Percentiles rank a stretch among this genome's conserved stretches.
Conservation (phyloP, 2,888 invertebrate genomes). For the Coronaproctus castanopsis region DNA sequence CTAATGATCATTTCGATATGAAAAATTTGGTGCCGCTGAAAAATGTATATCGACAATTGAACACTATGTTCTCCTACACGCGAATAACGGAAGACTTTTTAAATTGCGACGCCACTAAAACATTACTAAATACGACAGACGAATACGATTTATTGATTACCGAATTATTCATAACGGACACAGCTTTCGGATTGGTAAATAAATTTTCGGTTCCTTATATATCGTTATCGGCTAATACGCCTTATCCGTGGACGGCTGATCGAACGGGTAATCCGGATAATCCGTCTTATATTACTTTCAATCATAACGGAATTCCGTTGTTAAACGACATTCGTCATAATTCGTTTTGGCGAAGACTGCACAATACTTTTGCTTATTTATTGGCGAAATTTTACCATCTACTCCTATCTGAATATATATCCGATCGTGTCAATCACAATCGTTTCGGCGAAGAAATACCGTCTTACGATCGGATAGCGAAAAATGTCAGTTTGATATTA, state of each 20-base stretch:
- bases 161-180: constrained; percentile 11
- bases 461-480: not conserved
- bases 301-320: constrained; percentile 1
- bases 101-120: not conserved
- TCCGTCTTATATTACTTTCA: constrained; percentile 3
- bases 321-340: not conserved
- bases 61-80: not conserved
- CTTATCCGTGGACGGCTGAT: constrained; percentile 10
- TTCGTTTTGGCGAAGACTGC: constrained; percentile 4
- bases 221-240: constrained; percentile 1
- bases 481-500: constrained; percentile 3
- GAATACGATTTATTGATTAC: constrained; percentile 13
- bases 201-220: constrained; percentile 10
- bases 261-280: constrained; percentile 5
- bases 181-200: constrained; percentile 3
- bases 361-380: not conserved
- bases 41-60: not conserved
- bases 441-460: not conserved
- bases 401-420: too few relatives aligned
- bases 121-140: not conserved
- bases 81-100: not conserved
- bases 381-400: not conserved
- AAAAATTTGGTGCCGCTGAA: not conserved
- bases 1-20: not conserved
- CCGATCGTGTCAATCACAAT: not conserved